These are phyloP conservation scores for Antheraea pernyi DNA, from an alignment of 1,140 invertebrate species.

Conservation along the genomic window DNA sequence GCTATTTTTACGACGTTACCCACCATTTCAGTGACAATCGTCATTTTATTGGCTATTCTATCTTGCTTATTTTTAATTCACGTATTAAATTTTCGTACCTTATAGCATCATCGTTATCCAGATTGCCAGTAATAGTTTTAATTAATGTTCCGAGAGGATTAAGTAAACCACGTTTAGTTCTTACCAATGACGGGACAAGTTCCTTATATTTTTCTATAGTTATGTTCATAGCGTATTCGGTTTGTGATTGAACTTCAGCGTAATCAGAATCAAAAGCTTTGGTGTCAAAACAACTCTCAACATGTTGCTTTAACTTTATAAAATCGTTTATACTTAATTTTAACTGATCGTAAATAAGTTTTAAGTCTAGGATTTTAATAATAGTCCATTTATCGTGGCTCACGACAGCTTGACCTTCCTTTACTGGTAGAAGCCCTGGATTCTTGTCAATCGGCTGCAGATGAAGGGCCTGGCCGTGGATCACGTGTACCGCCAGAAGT, in stretches of 20 bases:
- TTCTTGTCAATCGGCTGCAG: conserved; percentile 25
- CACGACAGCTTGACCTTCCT: conserved; percentile 23
- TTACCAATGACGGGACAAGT: conserved; percentile 23
- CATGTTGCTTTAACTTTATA: conserved; percentile 8
- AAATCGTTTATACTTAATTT: conserved; percentile 23
- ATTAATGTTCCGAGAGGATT: conserved; percentile 29
- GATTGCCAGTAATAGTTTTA: conserved; percentile 31
- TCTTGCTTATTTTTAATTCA: conserved; percentile 19
- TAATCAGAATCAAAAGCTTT: conserved; percentile 18
- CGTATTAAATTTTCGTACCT: conserved; percentile 24
- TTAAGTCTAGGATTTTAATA: conserved; percentile 28
- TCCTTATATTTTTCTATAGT: conserved; percentile 21
- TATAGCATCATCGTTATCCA: conserved; percentile 27
- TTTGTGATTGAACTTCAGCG: conserved; percentile 16
- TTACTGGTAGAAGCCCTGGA: conserved; percentile 23
- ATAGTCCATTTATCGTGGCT: conserved; percentile 22
- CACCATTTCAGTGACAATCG: conserved; percentile 20
- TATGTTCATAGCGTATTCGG: conserved; percentile 20
- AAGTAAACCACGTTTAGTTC: conserved; percentile 32
- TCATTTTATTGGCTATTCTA: conserved; percentile 18
- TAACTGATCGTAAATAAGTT: conserved; percentile 19
- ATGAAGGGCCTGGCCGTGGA: conserved; percentile 25
- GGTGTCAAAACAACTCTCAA: conserved; percentile 10
- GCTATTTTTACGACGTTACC: conserved; percentile 14
- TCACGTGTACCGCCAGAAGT: conserved; percentile 7